Evolutionary conservation across 37 sponge, comb jelly and placozoan genomes (phyloP).

Genomic region (Cliona cf. orientalis): DNA sequence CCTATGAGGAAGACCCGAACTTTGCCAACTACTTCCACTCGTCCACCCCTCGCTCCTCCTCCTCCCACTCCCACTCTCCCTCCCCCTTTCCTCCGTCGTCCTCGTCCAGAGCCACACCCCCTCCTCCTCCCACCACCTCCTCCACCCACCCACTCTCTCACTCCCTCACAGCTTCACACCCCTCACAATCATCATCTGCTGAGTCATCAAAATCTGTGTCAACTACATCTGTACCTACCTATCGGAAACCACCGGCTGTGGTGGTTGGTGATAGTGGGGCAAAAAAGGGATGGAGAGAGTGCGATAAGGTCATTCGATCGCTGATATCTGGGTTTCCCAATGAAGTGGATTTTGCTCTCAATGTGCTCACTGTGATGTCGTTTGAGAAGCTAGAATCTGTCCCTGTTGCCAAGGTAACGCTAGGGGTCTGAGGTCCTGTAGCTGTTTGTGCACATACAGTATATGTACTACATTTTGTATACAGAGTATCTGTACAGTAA

Average conservation of each 20-base stretch:
- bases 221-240: background rate
- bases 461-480: too few relatives aligned
- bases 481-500: too few relatives aligned
- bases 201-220: background rate
- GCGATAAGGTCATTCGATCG: conserved; percentile 50
- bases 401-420: too few relatives aligned
- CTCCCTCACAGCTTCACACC: conserved; percentile 7
- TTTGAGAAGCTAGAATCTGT: too few relatives aligned
- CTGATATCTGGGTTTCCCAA: conserved; percentile 82
- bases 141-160: background rate
- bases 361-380: conserved; percentile 70
- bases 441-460: too few relatives aligned
- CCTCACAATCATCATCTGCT: background rate
- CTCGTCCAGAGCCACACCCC: background rate
- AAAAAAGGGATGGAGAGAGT: background rate
- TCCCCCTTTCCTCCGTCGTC: background rate
- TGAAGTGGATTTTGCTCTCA: conserved; percentile 87
- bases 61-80: conserved; percentile 12
- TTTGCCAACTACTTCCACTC: background rate
- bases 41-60: conserved; percentile 1
- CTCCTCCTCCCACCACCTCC: background rate
- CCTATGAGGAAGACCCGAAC: conserved; percentile 23
- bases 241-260: background rate
- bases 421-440: too few relatives aligned
- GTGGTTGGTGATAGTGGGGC: background rate